Conservation (phyloP, 2,797 vertebrate species). For the Manis crassicaudata region DNA sequence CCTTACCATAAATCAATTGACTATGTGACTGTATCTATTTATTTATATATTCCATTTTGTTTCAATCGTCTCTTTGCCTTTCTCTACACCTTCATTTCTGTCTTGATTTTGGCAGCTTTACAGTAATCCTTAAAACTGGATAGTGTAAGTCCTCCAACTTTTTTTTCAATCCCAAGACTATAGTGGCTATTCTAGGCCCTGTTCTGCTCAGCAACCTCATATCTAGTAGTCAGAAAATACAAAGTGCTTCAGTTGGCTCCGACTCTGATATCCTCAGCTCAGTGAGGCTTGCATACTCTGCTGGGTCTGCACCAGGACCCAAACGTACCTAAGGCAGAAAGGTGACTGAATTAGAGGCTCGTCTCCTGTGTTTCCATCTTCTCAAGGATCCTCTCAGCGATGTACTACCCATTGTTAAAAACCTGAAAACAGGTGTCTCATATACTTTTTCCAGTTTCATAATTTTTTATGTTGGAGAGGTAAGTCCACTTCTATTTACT, state of each 20-base stretch:
- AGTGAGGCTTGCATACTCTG: neutral
- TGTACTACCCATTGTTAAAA: neutral
- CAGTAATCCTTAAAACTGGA: conserved; percentile 6
- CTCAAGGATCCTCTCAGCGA: neutral
- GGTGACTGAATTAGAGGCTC: neutral
- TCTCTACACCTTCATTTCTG: neutral
- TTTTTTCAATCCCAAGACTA: neutral
- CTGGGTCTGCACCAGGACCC: neutral
- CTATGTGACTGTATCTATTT: neutral
- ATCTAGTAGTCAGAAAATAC: neutral
- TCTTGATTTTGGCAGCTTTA: conserved; percentile 44
- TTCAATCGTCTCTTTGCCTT: conserved; percentile 19
- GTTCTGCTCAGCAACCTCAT: neutral
- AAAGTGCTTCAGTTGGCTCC: neutral
- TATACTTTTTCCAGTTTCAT: neutral
- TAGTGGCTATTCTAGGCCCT: neutral
- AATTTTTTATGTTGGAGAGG: neutral
- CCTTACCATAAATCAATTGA: neutral
- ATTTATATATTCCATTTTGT: neutral
- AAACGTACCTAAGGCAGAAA: conserved; percentile 18
- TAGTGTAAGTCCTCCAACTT: neutral
- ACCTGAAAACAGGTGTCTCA: neutral
- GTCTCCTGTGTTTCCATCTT: neutral
- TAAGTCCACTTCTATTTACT: neutral
- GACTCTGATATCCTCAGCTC: neutral